Base-by-base conservation (phyloP, 1,140 invertebrate species). In the Hormaphis cornu region DNA sequence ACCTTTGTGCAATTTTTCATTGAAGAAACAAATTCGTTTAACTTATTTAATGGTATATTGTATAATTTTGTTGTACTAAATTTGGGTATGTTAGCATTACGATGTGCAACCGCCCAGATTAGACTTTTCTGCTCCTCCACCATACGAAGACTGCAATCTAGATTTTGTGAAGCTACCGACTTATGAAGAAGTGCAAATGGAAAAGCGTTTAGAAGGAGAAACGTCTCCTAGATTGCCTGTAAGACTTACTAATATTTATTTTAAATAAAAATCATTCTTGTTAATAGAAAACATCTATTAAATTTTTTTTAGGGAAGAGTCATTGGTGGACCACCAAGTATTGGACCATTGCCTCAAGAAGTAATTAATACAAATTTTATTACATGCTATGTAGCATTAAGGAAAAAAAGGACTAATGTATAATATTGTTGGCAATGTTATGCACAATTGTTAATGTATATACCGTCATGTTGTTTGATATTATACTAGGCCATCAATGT, bases 121-220 rank as follows among this genome's bases (percentile, higher is more conserved):
- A 18, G 89, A 91, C 75, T 90, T 89, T 77, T 88, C 87, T 56
- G 89, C 89, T 54, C 90, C 91, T 26, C 91, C 91, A 5, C 89
- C 89, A 1, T 95, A 95, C 76, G 87, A 89, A 76, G 83, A 89
- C 14, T 81, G 80, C 9, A 66, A 66, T 16, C 61, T 28, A 50
- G 61, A 66, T 50, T 48, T 66, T 66, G 84, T 84, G 26, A 91
- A 91, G 79, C 80, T 93, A 75, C 92, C 92, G 24, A 89, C 89
- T 42, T 95, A 95, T 80, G 92, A 93, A 77, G 91, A 95, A 78
- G 91, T 93, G 50, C 89, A 93, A 76, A 81, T 87, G 72, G 88
- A 91, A 75, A 92, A 93, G 76, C 85, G 85, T 72, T 80, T 91
- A 72, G 87, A 91, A 76, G 89, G 86, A 61, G 87, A 74, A 56